phyloP scores from a whole-genome alignment of 2,113 vertebrate species.

The Empidonax traillii region DNA sequence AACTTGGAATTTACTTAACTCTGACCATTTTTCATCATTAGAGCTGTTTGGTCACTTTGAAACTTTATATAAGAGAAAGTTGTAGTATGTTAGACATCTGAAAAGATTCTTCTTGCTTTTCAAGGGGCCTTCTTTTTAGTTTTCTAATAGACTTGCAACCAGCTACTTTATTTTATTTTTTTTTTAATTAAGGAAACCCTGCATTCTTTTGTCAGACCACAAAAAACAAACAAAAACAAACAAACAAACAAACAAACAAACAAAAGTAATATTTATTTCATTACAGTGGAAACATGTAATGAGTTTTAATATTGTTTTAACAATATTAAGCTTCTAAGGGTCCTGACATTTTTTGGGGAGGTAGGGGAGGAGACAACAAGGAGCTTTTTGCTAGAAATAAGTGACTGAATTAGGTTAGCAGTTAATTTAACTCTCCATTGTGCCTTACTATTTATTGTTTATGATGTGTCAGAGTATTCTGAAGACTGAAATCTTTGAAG shows the following conservation, averaged over 20 bases:
- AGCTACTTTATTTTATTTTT: neutral
- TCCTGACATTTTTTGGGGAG: neutral
- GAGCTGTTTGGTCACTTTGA: neutral
- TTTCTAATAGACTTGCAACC: neutral
- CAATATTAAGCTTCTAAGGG: neutral
- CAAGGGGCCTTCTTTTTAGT: neutral
- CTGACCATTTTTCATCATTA: neutral
- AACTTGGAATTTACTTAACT: neutral
- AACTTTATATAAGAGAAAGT: neutral
- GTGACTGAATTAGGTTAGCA: neutral
- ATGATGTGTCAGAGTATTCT: neutral
- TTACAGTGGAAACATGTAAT: neutral
- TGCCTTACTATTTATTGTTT: slow-evolving; percentile 7
- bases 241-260: too few relatives aligned
- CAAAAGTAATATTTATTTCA: neutral
- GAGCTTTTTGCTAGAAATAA: neutral
- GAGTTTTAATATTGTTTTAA: neutral
- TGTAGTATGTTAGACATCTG: neutral
- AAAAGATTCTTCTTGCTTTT: neutral
- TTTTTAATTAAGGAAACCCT: too few relatives aligned
- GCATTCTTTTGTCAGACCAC: too few relatives aligned
- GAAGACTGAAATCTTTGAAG: neutral
- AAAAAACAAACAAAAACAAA: too few relatives aligned
- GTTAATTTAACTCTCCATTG: neutral
- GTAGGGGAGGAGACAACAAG: neutral